phyloP scores from a whole-genome alignment of 2,113 vertebrate genomes.

The Neodon shergylaensis region DNA sequence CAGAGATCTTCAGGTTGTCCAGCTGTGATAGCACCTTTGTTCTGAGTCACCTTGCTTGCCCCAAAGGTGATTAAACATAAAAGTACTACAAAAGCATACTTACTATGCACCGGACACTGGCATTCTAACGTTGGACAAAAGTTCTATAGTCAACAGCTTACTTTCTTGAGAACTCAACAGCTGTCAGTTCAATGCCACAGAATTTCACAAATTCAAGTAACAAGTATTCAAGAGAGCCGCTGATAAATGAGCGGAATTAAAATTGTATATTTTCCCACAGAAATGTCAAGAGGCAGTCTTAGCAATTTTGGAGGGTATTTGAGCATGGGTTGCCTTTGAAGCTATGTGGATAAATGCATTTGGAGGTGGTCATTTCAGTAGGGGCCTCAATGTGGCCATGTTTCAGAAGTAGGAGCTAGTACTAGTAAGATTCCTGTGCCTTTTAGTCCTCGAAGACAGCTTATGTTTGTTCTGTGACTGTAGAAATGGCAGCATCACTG shows the following conservation, averaged over 20 bases:
- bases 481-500: background rate
- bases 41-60: background rate
- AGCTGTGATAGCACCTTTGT: background rate
- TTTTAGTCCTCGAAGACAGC: background rate
- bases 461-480: background rate
- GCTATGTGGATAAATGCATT: background rate
- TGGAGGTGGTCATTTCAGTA: background rate
- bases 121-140: background rate
- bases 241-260: background rate
- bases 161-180: background rate
- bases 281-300: background rate
- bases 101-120: background rate
- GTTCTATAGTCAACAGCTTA: background rate
- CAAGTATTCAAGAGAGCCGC: background rate
- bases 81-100: background rate
- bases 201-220: background rate
- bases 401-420: background rate
- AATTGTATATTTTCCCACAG: background rate
- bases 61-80: background rate
- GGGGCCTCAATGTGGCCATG: background rate
- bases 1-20: background rate
- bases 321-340: background rate
- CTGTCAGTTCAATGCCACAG: background rate
- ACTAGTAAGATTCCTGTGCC: fast-evolving
- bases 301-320: background rate